Evolutionary conservation across 2,113 vertebrate species (phyloP).

Genomic region (Campylomormyrus numenius): DNA sequence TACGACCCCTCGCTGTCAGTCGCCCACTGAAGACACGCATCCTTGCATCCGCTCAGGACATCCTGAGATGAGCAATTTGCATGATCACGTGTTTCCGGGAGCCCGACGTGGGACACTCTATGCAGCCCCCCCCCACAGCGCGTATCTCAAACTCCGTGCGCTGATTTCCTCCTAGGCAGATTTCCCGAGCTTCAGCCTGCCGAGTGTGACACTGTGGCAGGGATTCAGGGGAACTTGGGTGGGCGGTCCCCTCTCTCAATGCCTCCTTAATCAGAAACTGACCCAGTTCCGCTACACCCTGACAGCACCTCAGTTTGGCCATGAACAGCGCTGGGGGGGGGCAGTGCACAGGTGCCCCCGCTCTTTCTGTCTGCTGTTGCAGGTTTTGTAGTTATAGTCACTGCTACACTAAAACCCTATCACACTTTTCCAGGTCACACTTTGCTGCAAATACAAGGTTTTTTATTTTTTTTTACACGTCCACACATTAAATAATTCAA

Average conservation of each 20-base stretch:
- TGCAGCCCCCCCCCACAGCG: not conserved
- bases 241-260: not conserved
- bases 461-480: not conserved
- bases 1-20: not conserved
- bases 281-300: not conserved
- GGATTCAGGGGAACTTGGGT: not conserved
- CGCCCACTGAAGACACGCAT: not conserved
- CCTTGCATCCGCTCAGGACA: not conserved
- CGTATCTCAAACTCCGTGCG: not conserved
- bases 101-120: not conserved
- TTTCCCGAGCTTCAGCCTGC: not conserved
- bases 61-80: not conserved
- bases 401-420: not conserved
- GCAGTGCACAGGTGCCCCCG: not conserved
- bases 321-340: not conserved
- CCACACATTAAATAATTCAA: not conserved
- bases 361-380: not conserved
- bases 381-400: not conserved
- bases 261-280: not conserved
- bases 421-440: not conserved
- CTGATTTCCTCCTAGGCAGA: not conserved
- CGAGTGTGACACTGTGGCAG: not conserved
- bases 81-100: not conserved
- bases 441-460: not conserved
- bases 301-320: not conserved